Percentiles rank a stretch among this genome's conserved stretches.
These are phyloP conservation scores for Typhlichthys eigenmanni DNA, from an alignment of 2,797 vertebrate genomes.

Conservation along the genomic window DNA sequence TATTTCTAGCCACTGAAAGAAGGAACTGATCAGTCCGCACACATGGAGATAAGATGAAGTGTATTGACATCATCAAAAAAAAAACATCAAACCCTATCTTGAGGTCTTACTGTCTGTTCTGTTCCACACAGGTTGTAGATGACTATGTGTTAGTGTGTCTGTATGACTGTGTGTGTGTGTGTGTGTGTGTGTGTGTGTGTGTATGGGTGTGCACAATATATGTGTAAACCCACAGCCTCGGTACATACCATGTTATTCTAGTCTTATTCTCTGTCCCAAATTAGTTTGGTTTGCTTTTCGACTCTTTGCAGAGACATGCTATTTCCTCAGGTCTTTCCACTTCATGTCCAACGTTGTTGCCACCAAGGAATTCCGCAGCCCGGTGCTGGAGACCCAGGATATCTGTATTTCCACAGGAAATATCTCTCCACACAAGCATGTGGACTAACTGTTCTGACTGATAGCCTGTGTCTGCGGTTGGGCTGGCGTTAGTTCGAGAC, in stretches of 20 bases:
- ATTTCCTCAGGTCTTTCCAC: conserved; percentile 32
- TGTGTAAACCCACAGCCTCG: conserved; percentile 43
- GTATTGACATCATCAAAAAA: conserved; percentile 67
- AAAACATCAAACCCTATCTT: conserved; percentile 60
- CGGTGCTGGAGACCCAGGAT: conserved; percentile 77
- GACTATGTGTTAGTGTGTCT: conserved; percentile 26
- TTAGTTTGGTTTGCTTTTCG: conserved; percentile 32
- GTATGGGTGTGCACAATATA: conserved; percentile 19
- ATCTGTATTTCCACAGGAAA: conserved; percentile 99
- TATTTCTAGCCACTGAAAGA: conserved; percentile 45
- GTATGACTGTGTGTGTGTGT: conserved; percentile 6
- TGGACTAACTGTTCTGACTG: conserved; percentile 60
- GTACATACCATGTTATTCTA: background rate
- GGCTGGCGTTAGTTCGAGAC: conserved; percentile 58
- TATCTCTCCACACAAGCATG: conserved; percentile 88
- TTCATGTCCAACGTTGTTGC: conserved; percentile 18
- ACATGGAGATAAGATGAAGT: conserved; percentile 67
- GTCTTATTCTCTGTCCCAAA: conserved; percentile 42
- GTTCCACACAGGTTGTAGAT: conserved; percentile 50
- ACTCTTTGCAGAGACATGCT: conserved; percentile 33
- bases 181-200: conserved; percentile 8
- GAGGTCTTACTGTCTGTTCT: conserved; percentile 60
- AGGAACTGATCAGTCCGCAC: conserved; percentile 44
- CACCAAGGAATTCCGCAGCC: conserved; percentile 50
- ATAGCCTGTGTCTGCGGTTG: conserved; percentile 44